Percentiles rank a stretch among this genome's conserved stretches.
phyloP scores from a whole-genome alignment of 2,797 vertebrate genomes.

The Lemur catta region DNA sequence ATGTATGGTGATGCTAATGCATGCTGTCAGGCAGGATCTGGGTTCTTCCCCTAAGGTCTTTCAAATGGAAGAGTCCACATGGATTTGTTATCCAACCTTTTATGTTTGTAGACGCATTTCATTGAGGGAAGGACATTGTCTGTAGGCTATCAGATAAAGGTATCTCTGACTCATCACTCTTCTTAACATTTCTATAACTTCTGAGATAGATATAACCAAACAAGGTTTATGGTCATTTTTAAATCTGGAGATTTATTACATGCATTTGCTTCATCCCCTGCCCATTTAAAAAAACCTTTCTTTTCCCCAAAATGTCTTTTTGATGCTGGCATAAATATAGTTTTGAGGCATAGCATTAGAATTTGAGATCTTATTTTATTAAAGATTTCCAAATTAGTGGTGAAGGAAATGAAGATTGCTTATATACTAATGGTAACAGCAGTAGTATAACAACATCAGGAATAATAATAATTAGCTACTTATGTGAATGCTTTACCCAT shows the following conservation, averaged over 20 bases:
- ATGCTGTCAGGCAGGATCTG: neutral
- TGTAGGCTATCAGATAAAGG: neutral
- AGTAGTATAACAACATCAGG: neutral
- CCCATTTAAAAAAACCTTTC: neutral
- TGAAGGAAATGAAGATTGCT: neutral
- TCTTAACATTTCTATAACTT: neutral
- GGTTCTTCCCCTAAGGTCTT: neutral
- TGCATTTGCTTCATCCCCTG: neutral
- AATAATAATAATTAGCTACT: neutral
- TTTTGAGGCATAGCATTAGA: neutral
- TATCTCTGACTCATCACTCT: neutral
- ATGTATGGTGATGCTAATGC: neutral
- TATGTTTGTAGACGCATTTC: neutral
- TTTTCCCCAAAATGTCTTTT: neutral
- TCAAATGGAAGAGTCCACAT: neutral
- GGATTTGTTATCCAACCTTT: neutral
- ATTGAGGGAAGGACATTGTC: neutral
- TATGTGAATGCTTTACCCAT: neutral
- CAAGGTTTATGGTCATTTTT: neutral
- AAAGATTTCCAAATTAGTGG: neutral
- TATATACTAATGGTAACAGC: neutral
- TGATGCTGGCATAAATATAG: neutral
- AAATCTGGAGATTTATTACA: neutral
- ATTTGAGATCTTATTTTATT: neutral
- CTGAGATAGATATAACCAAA: neutral